Base-by-base conservation (phyloP, 2,888 invertebrate genomes). In the Euproctis similis region DNA sequence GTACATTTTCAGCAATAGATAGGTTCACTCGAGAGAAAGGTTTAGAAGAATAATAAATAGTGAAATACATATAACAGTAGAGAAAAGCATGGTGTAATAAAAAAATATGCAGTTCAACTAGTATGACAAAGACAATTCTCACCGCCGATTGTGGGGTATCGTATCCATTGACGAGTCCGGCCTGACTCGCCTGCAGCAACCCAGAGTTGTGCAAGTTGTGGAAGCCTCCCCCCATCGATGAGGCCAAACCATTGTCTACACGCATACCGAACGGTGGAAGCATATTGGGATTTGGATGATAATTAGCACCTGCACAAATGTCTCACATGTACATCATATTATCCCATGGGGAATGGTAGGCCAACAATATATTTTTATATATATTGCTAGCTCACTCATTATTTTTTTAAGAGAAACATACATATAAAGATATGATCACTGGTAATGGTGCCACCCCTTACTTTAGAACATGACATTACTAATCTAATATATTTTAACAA, bases 181-280 rank as follows among this genome's bases (percentile, higher is more conserved):
- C 49, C 32, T 60, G 66, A 25, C 46, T 59, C 36, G 54, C 44
- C 24, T 61, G 69, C 42, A 66, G 27, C 47, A 73, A 49, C 34
- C 66, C 71, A 26, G 71, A 74, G 34, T 63, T 63, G 59, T 76
- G 75, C 41, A 80, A 42, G 64, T 78, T 55, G 47, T 61, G 77
- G 30, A 50, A 27, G 40, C 42, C 37, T 31, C 34, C 36, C 28
- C 30, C 24, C 40, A 37, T 37, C 45, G 50, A 9, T 3, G 34
- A 34, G 24, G 22, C 34, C 24, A 34, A n/a, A n/a, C 30, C 34
- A 52, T 67, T 78, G 53, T 84, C 85, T 56, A 82, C 67, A 28
- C 85, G 77, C 82, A 84, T 80, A 49, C 85, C 85, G 53, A 85
- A 85, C 50, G 80, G 74, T 62, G 85, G 82, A 64, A 84, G 74